These are phyloP conservation scores for Apteryx mantelli DNA, from an alignment of 2,113 vertebrate species.

Conservation along the genomic window DNA sequence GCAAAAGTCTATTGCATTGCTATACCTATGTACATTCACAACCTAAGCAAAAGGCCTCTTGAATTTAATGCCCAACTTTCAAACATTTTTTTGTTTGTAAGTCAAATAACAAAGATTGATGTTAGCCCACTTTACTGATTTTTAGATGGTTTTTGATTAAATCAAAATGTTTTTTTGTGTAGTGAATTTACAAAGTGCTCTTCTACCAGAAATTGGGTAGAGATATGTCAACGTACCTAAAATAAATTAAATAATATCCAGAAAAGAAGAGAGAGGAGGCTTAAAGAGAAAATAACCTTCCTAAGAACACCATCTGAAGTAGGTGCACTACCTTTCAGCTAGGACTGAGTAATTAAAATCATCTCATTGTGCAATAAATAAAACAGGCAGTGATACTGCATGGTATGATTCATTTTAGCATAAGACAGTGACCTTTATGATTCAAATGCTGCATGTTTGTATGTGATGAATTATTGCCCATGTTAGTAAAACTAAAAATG, in stretches of 20 bases:
- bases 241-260: not conserved
- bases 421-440: slow-evolving; percentile 37
- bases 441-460: slow-evolving; percentile 1
- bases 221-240: not conserved
- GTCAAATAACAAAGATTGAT: not conserved
- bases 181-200: not conserved
- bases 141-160: not conserved
- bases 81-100: not conserved
- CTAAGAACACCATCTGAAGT: not conserved
- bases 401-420: slow-evolving; percentile 31
- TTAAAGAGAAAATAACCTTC: not conserved
- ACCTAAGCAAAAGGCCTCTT: not conserved
- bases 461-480: not conserved
- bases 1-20: not conserved
- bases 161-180: not conserved
- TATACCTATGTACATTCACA: not conserved
- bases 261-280: not conserved
- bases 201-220: not conserved
- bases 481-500: not conserved
- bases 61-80: not conserved
- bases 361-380: not conserved
- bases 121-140: not conserved
- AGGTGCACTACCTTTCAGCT: not conserved
- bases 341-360: not conserved
- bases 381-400: not conserved